phyloP scores from a whole-genome alignment of 1,140 invertebrate genomes.

The Lepeophtheirus salmonis region DNA sequence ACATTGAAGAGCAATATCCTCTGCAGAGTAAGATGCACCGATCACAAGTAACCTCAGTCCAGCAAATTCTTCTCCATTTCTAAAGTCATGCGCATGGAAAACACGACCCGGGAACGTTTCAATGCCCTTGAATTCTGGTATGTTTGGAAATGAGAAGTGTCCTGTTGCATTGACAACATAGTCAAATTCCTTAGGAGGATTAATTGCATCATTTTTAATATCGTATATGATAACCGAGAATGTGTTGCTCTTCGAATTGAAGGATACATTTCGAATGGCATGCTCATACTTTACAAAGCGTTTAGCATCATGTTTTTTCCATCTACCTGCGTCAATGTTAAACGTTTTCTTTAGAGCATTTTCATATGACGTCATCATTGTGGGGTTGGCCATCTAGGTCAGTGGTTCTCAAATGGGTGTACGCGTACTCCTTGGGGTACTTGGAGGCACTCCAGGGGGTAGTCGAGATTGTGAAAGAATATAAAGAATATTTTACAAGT shows the following conservation, averaged over 20 bases:
- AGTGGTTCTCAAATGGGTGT: too few species aligned
- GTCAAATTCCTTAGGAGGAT: neutral
- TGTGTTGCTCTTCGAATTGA: neutral
- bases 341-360: too few species aligned
- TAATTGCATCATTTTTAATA: neutral
- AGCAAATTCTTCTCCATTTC: conserved; percentile 14
- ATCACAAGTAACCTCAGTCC: conserved; percentile 17
- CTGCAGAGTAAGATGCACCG: conserved; percentile 18
- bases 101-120: conserved; percentile 19
- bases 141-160: conserved; percentile 15
- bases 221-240: neutral
- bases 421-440: too few species aligned
- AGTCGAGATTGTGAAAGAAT: too few species aligned
- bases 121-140: conserved; percentile 17
- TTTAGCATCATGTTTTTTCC: neutral
- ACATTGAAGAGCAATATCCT: conserved; percentile 19
- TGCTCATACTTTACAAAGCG: neutral
- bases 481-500: too few species aligned
- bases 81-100: conserved; percentile 19
- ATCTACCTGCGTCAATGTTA: too few species aligned
- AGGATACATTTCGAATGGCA: neutral
- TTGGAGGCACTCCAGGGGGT: too few species aligned
- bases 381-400: too few species aligned
- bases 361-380: too few species aligned
- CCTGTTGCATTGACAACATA: conserved; percentile 15